phyloP scores from a whole-genome alignment of 2,888 invertebrate genomes.

The Conistra vaccinii region DNA sequence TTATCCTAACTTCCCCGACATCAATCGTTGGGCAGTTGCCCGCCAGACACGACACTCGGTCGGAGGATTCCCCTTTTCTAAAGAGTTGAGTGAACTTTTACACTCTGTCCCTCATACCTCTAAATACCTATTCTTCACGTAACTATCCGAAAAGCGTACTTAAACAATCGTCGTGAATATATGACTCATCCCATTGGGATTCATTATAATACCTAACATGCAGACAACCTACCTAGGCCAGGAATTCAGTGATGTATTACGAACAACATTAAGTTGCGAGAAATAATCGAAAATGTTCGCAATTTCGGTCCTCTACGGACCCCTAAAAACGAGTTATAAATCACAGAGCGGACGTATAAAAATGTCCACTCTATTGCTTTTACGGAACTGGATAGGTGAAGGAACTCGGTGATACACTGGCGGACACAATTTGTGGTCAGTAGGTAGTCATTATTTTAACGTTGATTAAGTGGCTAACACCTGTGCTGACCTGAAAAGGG shows the following conservation, averaged over 20 bases:
- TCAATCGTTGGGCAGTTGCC: no score
- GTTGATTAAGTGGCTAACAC: constrained; percentile 17
- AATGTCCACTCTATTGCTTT: constrained; percentile 66
- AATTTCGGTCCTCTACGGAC: constrained; percentile 25
- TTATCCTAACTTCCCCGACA: no score
- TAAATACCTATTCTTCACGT: neutral
- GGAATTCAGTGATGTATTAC: neutral
- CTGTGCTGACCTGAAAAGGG: neutral
- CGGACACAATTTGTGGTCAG: constrained; percentile 43
- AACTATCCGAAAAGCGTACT: neutral
- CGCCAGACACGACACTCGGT: no score
- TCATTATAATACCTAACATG: neutral
- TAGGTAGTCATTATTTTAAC: constrained; percentile 22
- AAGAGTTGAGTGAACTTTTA: no score
- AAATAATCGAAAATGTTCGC: constrained; percentile 9
- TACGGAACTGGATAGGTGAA: constrained; percentile 71
- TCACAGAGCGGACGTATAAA: constrained; percentile 69
- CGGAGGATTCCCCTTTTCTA: no score
- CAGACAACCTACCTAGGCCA: neutral
- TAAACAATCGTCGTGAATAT: neutral
- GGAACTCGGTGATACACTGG: constrained; percentile 61
- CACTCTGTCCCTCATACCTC: no score
- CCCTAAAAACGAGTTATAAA: constrained; percentile 64
- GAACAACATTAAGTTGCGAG: no score
- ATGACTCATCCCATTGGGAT: neutral